phyloP scores from a whole-genome alignment of 2,113 vertebrate genomes.

The Cepphus grylle region DNA sequence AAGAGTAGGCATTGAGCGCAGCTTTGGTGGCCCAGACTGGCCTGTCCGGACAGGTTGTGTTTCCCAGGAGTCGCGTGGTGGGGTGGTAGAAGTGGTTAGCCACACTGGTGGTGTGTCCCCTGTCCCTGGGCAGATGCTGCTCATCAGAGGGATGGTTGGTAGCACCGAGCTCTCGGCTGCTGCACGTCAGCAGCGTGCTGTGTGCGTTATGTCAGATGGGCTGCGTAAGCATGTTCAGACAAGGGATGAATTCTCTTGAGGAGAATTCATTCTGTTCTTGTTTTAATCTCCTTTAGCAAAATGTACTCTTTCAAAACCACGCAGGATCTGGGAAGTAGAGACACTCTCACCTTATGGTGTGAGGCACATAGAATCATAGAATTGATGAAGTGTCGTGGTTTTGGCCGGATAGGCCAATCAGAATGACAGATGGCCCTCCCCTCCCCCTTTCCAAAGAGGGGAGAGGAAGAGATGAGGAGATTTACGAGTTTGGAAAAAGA shows the following conservation, averaged over 20 bases:
- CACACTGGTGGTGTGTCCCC: fast-evolving
- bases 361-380: not conserved
- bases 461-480: too few relatives aligned
- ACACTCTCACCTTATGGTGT: not conserved
- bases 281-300: not conserved
- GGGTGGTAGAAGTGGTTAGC: not conserved
- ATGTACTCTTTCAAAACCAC: not conserved
- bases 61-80: not conserved
- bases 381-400: too few relatives aligned
- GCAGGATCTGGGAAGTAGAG: not conserved
- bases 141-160: not conserved
- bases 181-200: not conserved
- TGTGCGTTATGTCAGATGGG: too few relatives aligned
- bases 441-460: too few relatives aligned
- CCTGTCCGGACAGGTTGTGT: not conserved
- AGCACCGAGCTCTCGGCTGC: not conserved
- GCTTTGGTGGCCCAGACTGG: not conserved
- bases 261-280: not conserved
- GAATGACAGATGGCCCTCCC: too few relatives aligned
- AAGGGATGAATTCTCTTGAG: not conserved
- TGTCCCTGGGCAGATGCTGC: not conserved
- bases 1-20: not conserved
- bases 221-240: not conserved
- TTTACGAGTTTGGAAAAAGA: too few relatives aligned
- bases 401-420: too few relatives aligned